Base-by-base conservation (phyloP, 1,140 invertebrate species). In the Anastrepha ludens region DNA sequence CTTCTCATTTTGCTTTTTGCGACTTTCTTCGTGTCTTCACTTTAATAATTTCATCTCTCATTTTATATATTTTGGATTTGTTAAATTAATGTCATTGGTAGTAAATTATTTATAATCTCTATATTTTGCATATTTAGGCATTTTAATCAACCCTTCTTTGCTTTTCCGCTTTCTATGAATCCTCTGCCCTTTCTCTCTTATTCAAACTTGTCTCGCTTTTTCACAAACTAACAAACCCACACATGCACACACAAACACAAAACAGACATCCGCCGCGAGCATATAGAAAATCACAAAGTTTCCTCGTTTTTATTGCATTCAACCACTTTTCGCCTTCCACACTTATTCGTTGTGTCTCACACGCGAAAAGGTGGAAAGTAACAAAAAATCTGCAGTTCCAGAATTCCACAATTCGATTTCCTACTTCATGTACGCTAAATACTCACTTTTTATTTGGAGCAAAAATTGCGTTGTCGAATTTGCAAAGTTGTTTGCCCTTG, bases 201-300 rank as follows among this genome's bases (percentile, higher is more conserved):
- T 29, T 29, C 29, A 29, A 74, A 74, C 15, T 47, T 44, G 13
- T 67, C 20, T 29, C n/a, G 20, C 20, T 29, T 41, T 65, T 9
- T 9, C 6, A 50, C 15, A 78, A 81, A 55, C 0, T 55, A n/a
- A 13, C 17, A 81, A 8, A 70, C 41, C 44, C 47, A 81, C 74
- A 81, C 17, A 55, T n/a, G n/a, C 74, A 55, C 15, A 17, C 41
- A 41, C 13, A 29, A 29, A n/a, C 41, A 47, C 60, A 62, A 17
- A 29, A 13, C 7, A 17, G 4, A 62, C 60, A 17, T 17, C 9
- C 11, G 29, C 17, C 60, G 5, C 60, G 60, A 41, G 67, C 41
- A 74, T 39, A 74, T 74, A 74, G 67, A 74, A 74, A 74, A 47
- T 67, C 41, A 44, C 39, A 74, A 47, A 74, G 44, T 81, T 81